Evolutionary conservation across 2,797 vertebrate species (phyloP), one percentile per base, ranked within the genome.

Genomic region (Erethizon dorsatum): DNA sequence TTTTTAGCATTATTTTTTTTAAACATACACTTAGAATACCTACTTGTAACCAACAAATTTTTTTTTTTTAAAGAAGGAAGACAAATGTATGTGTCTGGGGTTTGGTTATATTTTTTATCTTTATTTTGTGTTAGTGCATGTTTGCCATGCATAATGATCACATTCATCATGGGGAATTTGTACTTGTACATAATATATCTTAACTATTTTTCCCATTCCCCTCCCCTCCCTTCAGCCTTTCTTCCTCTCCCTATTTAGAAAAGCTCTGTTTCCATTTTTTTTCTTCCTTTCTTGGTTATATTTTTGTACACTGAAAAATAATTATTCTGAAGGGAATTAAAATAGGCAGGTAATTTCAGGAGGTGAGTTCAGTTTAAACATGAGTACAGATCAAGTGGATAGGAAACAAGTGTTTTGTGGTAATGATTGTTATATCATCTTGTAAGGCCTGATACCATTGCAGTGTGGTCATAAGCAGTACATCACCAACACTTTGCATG

Each of bases 281-380:
- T 50, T 50, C 45, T 75, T 75, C 41, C 41, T 28, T 6, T 78
- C 69, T 83, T 77, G 14, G 59, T 93, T 85, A 33, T 88, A 52
- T 80, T 83, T 88, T 8, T 10, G 56, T 61, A 12, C 14, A 82
- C 15, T 85, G 37, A 77, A 69, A 88, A 85, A 28, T 57, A 56
- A 50, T 87, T 83, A 59, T 69, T 87, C 28, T 77, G 65, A 94
- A 87, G 31, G 41, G 13, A 91, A 41, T 82, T 89, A 90, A 78
- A 88, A 56, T 52, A 63, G 31, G 33, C 47, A 80, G 56, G 50
- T 93, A 33, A 91, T 95, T 93, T 73, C 57, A 88, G 79, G 65
- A 94, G 56, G 45, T 86, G 2, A 26, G 61, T 41, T 9, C n/a
- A 82, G 17, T 77, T 96, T 91, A 41, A 95, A 89, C n/a, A 24